phyloP scores from a whole-genome alignment of 2,888 invertebrate species.

The Drosophila lutescens region DNA sequence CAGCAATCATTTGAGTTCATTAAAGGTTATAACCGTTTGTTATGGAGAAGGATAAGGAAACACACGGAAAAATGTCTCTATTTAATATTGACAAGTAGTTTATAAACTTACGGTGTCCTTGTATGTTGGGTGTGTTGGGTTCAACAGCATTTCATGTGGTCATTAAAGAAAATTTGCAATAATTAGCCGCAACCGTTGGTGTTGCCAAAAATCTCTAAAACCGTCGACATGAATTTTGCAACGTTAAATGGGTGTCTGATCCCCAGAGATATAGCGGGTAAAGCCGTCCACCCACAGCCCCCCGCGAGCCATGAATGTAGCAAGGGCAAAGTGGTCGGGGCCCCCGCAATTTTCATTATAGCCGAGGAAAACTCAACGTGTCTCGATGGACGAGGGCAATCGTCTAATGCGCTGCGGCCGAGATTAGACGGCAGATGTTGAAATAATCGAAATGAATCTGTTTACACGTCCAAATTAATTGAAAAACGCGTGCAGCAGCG shows the following conservation, averaged over 20 bases:
- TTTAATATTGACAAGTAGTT: no score
- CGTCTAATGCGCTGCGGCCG: conserved; percentile 48
- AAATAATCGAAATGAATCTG: conserved; percentile 82
- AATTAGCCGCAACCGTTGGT: conserved; percentile 27
- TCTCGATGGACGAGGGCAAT: conserved; percentile 25
- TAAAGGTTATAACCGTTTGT: not conserved
- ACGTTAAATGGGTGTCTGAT: conserved; percentile 40
- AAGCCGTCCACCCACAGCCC: not conserved
- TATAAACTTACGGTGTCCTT: no score
- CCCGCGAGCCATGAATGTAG: not conserved
- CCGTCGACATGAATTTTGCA: conserved; percentile 52
- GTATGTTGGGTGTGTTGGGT: no score
- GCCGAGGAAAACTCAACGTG: conserved; percentile 18
- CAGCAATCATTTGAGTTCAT: not conserved
- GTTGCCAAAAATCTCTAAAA: conserved; percentile 59
- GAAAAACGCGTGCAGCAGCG: conserved; percentile 74
- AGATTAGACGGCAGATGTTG: conserved; percentile 78
- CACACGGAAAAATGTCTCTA: no score
- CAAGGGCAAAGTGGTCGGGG: conserved; percentile 16
- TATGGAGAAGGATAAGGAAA: no score
- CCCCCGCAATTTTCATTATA: conserved; percentile 10
- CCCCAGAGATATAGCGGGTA: not conserved
- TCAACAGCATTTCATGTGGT: conserved; percentile 28
- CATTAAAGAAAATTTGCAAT: conserved; percentile 19
- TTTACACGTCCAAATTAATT: conserved; percentile 82